A percentile compares a stretch with the other conserved stretches of the same genome.
These are phyloP conservation scores for Hemibagrus wyckioides DNA, from an alignment of 2,113 vertebrate species.

Conservation along the genomic window DNA sequence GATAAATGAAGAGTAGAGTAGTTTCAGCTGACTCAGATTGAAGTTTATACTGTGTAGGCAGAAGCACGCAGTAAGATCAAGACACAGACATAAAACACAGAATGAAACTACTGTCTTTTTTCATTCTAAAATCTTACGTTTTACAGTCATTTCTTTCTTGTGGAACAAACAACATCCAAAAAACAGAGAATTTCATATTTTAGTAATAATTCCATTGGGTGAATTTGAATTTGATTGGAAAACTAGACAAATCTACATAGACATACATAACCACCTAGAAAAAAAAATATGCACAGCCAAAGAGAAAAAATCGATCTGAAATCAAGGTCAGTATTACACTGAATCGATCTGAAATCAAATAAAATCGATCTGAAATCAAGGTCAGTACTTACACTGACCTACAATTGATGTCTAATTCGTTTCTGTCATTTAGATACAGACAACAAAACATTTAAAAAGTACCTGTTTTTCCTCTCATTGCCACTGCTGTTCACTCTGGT, in stretches of 20 bases:
- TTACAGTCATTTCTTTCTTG: slow-evolving; percentile 46
- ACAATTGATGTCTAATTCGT: not conserved
- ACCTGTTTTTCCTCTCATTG: slow-evolving; percentile 66
- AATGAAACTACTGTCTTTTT: slow-evolving; percentile 33
- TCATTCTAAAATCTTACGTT: not conserved
- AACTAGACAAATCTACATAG: not conserved
- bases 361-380: not conserved
- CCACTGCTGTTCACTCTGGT: slow-evolving; percentile 67
- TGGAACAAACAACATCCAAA: slow-evolving; percentile 43
- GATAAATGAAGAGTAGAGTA: not conserved
- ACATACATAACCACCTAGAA: not conserved
- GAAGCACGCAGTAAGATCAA: slow-evolving; percentile 33
- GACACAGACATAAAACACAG: slow-evolving; percentile 23
- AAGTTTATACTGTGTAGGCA: slow-evolving; percentile 41
- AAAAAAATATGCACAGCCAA: not conserved
- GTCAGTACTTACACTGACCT: not conserved
- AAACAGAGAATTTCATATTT: slow-evolving; percentile 37
- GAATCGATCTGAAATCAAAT: not conserved
- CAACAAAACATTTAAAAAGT: not conserved
- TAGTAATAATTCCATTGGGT: slow-evolving; percentile 47
- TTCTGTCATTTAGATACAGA: not conserved
- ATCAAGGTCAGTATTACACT: not conserved
- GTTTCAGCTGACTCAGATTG: not conserved
- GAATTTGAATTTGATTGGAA: slow-evolving; percentile 20
- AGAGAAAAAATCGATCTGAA: not conserved